Evolutionary conservation across 2,888 invertebrate genomes (phyloP), one percentile per base, ranked within the genome.

Genomic region (Serrognathus titanus): DNA sequence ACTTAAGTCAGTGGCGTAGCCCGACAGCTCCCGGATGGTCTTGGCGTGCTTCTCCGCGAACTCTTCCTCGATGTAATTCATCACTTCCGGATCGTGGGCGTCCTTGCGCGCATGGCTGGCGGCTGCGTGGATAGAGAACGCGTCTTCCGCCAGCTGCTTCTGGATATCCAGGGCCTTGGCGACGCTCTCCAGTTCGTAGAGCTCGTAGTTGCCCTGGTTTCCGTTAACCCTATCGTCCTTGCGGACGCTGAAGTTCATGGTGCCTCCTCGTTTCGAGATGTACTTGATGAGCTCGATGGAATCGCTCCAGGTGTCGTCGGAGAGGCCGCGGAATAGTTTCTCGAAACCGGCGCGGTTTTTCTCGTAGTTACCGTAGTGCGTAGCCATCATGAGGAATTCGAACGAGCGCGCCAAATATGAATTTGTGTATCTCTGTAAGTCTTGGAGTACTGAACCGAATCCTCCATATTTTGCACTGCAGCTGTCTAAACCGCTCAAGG

Each of bases 241-340:
- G 57, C 68, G 63, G 49, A 74, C 72, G 63, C 78, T 77, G 67
- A 86, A 83, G 66, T 85, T 78, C 78, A 83, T 82, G 40, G 68
- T 71, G 63, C 85, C 81, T 74, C 92, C 92, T 69, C 93, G 86
- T 74, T 84, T 83, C 1, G 88, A 82, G 39, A 91, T 82, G 73
- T 88, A 89, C 72, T 92, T 88, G 67, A 92, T 89, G n/a, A 91
- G 69, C 8, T 87, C 85, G 66, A 91, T 85, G 36, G 85, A 82
- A 68, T 89, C 85, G 11, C 85, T 83, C 87, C 92, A 93, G 4
- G 87, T 80, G 9, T 84, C 79, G 66, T 93, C 92, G 0, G 92
- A 89, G 8, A 90, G 76, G 56, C 84, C 84, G 65, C 84, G 83
- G 79, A 88, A 91, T 8, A 91, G 75, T 70, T 86, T 87, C 66